Conservation (phyloP, 2,888 invertebrate species). For the Zygothrica quintamaculata region DNA sequence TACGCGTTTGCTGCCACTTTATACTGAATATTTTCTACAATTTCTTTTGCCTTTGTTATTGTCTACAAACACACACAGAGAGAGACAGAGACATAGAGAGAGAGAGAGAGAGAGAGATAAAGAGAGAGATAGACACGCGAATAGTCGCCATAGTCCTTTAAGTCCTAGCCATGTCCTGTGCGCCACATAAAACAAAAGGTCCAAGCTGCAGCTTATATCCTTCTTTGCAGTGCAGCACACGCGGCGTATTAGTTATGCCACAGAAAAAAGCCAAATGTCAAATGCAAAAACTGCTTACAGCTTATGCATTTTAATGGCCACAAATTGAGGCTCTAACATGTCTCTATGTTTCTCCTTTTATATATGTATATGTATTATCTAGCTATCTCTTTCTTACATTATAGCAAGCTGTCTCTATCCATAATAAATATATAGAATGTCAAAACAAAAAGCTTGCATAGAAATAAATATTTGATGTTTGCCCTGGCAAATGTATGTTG, state of each 20-base stretch:
- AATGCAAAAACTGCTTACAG: conserved; percentile 62
- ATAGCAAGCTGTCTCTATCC: conserved; percentile 7
- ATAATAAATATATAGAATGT: conserved; percentile 64
- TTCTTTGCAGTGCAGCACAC: conserved; percentile 2
- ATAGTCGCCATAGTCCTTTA: conserved; percentile 12
- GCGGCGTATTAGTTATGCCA: conserved; percentile 66
- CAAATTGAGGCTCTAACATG: conserved; percentile 64
- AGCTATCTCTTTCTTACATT: background rate
- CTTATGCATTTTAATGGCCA: conserved; percentile 76
- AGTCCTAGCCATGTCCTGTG: background rate
- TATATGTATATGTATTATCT: too few relatives aligned
- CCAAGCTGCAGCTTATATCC: conserved; percentile 7
- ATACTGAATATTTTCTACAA: conserved; percentile 49
- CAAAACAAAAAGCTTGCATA: conserved; percentile 53
- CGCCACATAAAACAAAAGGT: too few relatives aligned
- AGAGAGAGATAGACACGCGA: conserved; percentile 51
- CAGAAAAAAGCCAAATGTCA: conserved; percentile 54
- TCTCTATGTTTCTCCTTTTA: conserved; percentile 1
- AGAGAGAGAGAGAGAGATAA: conserved; percentile 29
- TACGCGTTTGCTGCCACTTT: conserved; percentile 26
- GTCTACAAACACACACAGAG: conserved; percentile 28
- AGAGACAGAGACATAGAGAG: conserved; percentile 37
- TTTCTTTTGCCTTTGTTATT: conserved; percentile 9
- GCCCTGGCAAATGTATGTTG: conserved; percentile 32
- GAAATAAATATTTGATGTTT: conserved; percentile 66